Conservation (phyloP, 2,888 invertebrate species). For the Chaetoderma sp. region DNA sequence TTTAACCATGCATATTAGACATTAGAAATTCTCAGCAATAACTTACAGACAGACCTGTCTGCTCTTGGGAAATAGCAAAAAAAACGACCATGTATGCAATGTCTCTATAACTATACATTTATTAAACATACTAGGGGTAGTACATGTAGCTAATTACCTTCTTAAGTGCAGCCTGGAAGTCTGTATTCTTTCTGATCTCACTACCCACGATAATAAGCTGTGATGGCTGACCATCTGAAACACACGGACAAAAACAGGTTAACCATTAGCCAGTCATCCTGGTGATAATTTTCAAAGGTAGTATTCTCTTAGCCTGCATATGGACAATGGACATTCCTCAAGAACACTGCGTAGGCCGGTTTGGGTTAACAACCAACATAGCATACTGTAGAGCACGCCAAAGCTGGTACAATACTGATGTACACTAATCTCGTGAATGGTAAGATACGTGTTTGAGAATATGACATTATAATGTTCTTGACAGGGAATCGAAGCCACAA, state of each 20-base stretch:
- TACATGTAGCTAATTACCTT: conserved; percentile 32
- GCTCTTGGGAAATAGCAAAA: neutral
- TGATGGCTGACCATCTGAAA: conserved; percentile 45
- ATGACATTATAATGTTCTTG: too few relatives aligned
- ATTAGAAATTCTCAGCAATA: too few relatives aligned
- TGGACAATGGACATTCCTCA: neutral
- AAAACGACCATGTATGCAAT: neutral
- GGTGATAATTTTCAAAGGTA: neutral
- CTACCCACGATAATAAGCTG: conserved; percentile 49
- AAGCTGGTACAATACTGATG: too few relatives aligned
- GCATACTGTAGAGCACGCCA: too few relatives aligned
- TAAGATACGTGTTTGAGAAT: too few relatives aligned
- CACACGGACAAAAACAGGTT: neutral
- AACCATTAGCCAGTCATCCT: too few relatives aligned
- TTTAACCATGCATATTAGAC: too few relatives aligned
- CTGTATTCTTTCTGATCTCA: conserved; percentile 40
- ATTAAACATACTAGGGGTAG: too few relatives aligned
- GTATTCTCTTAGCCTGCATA: neutral
- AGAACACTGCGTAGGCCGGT: neutral
- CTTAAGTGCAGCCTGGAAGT: conserved; percentile 41
- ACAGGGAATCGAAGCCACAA: too few relatives aligned
- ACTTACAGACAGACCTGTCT: too few relatives aligned
- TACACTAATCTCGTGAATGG: too few relatives aligned
- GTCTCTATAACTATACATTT: too few relatives aligned
- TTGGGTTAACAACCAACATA: neutral